Evolutionary conservation across 2,797 vertebrate genomes (phyloP).

Genomic region (Anguilla obscura): DNA sequence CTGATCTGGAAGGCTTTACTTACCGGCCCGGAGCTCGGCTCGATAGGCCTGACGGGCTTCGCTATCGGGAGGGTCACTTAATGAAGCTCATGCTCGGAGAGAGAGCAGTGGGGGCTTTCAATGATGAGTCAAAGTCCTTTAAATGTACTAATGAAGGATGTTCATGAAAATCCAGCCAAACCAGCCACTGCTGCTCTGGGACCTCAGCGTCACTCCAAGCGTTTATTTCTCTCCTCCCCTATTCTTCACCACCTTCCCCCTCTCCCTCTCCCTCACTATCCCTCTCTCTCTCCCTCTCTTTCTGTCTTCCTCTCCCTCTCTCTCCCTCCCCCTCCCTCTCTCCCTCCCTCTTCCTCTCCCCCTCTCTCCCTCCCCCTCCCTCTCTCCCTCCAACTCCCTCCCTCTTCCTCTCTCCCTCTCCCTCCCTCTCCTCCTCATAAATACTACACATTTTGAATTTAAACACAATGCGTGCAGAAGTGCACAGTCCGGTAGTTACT

Average conservation of each 20-base stretch:
- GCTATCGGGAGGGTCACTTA: neutral
- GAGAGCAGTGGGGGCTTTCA: neutral
- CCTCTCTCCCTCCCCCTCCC: neutral
- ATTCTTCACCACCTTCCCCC: neutral
- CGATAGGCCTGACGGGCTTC: neutral
- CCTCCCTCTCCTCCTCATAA: neutral
- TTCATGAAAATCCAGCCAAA: neutral
- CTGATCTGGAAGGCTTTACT: conserved; percentile 12
- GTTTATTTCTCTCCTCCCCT: neutral
- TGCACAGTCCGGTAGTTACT: neutral
- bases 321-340: neutral
- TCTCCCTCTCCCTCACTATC: neutral
- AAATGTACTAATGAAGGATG: neutral
- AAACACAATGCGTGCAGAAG: neutral
- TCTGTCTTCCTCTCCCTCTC: neutral
- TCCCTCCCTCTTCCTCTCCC: neutral
- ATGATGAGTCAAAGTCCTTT: neutral
- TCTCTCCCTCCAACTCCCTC: neutral
- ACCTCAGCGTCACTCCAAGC: neutral
- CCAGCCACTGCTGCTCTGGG: neutral
- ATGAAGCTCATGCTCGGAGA: neutral
- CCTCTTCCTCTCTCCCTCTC: too few relatives aligned
- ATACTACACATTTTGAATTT: neutral
- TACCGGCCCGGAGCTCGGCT: neutral
- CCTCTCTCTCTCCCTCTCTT: too few relatives aligned